Percentiles rank a stretch among this genome's conserved stretches.
phyloP scores from a whole-genome alignment of 37 sponge, comb jelly and placozoan genomes.

The Tethya wilhelma region DNA sequence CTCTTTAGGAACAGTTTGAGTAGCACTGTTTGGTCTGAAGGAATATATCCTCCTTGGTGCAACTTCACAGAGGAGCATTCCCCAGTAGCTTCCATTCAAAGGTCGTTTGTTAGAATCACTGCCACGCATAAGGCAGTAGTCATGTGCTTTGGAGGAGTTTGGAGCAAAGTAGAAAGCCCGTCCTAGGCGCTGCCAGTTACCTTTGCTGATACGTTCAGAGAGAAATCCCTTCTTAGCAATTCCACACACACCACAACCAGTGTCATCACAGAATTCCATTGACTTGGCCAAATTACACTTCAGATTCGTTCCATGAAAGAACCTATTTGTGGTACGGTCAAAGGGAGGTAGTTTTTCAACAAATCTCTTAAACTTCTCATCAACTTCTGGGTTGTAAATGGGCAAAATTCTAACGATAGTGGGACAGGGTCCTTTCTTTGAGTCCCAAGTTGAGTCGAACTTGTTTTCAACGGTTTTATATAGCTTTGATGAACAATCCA shows the following conservation, averaged over 20 bases:
- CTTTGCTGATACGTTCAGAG: too few relatives aligned
- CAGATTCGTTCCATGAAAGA: too few relatives aligned
- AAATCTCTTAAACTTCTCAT: not conserved
- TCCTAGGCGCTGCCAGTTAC: not conserved
- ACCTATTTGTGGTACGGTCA: not conserved
- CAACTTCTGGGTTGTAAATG: not conserved
- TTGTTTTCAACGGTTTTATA: too few relatives aligned
- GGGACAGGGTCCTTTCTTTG: not conserved
- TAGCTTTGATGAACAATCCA: too few relatives aligned
- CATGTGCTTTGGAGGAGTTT: too few relatives aligned
- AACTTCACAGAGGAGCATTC: slow-evolving; percentile 21
- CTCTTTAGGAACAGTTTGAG: not conserved
- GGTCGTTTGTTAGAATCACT: too few relatives aligned
- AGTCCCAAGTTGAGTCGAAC: too few relatives aligned
- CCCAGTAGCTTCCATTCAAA: too few relatives aligned
- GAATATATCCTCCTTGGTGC: not conserved
- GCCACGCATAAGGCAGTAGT: too few relatives aligned
- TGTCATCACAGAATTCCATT: not conserved
- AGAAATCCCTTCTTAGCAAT: not conserved
- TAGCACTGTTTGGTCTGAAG: not conserved
- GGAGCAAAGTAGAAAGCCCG: too few relatives aligned
- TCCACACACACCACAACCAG: not conserved
- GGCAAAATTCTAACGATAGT: not conserved
- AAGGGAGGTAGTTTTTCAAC: not conserved
- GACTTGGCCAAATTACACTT: not conserved